These are phyloP conservation scores for Porites australiensis DNA, from an alignment of 64 coral and sea anemone genomes.

Conservation along the genomic window DNA sequence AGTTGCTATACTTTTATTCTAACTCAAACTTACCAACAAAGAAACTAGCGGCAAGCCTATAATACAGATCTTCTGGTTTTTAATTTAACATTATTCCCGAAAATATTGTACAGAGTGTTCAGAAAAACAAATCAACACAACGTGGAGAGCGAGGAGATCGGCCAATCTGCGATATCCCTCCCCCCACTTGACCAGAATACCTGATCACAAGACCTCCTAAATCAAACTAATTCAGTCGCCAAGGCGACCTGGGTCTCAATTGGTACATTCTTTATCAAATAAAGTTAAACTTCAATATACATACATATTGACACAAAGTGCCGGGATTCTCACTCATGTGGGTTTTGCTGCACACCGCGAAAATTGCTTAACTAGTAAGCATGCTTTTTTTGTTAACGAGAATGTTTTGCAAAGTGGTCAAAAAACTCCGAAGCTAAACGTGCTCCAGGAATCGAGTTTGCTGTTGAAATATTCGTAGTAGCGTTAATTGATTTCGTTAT, in stretches of 20 bases:
- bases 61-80: constrained; percentile 78
- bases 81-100: constrained; percentile 77
- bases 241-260: constrained; percentile 71
- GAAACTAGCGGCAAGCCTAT: constrained; percentile 88
- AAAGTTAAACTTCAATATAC: constrained; percentile 99
- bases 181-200: constrained; percentile 63
- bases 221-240: constrained; percentile 81
- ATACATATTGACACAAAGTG: constrained; percentile 96
- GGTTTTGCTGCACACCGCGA: constrained; percentile 77
- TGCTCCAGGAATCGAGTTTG: constrained; percentile 58
- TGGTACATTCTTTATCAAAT: constrained; percentile 98
- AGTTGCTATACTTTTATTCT: constrained; percentile 84
- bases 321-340: constrained; percentile 65
- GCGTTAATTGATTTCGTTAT: constrained; percentile 70
- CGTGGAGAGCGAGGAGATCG: constrained; percentile 58
- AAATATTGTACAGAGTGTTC: constrained; percentile 81
- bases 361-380: constrained; percentile 95
- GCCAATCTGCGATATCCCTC: constrained; percentile 20
- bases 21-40: constrained; percentile 95
- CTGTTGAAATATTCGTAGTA: constrained; percentile 49
- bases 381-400: constrained; percentile 82
- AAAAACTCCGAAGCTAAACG: constrained; percentile 48
- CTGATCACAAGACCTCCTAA: constrained; percentile 55
- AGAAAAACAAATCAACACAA: constrained; percentile 77
- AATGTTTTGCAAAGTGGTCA: constrained; percentile 60